Conservation (phyloP, 1,140 invertebrate genomes). For the Drosophila nebulosa region DNA sequence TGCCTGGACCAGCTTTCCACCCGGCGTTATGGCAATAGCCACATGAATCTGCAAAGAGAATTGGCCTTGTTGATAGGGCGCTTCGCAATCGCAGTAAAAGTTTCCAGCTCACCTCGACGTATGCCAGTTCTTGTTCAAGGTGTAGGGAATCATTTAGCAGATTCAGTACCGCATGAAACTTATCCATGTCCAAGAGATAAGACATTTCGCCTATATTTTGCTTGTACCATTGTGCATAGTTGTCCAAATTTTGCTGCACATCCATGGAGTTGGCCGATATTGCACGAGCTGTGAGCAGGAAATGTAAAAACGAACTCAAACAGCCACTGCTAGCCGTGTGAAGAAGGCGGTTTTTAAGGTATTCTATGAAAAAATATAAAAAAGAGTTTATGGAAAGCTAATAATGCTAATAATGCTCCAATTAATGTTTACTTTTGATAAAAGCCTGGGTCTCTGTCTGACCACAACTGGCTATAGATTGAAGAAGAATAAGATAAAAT, state of each 20-base stretch:
- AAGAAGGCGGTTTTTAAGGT: conserved; percentile 54
- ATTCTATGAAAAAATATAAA: conserved; percentile 27
- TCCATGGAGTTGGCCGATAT: conserved; percentile 54
- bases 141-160: conserved; percentile 56
- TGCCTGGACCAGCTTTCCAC: conserved; percentile 69
- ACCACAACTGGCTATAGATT: conserved; percentile 44
- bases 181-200: conserved; percentile 48
- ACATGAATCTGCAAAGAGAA: conserved; percentile 57
- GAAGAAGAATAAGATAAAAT: conserved; percentile 66
- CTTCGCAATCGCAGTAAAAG: not conserved
- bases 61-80: not conserved
- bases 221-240: conserved; percentile 77
- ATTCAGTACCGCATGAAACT: conserved; percentile 51
- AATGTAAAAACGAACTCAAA: conserved; percentile 46
- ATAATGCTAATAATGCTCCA: too few relatives aligned
- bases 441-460: conserved; percentile 24
- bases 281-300: conserved; percentile 61
- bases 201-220: conserved; percentile 75
- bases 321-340: conserved; percentile 45
- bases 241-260: conserved; percentile 61
- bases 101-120: conserved; percentile 52
- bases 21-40: conserved; percentile 67
- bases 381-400: not conserved
- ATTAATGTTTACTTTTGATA: conserved; percentile 49
- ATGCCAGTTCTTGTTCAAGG: conserved; percentile 61